Evolutionary conservation across 2,797 vertebrate species (phyloP), one percentile per base, ranked within the genome.

Genomic region (Coilia nasus): DNA sequence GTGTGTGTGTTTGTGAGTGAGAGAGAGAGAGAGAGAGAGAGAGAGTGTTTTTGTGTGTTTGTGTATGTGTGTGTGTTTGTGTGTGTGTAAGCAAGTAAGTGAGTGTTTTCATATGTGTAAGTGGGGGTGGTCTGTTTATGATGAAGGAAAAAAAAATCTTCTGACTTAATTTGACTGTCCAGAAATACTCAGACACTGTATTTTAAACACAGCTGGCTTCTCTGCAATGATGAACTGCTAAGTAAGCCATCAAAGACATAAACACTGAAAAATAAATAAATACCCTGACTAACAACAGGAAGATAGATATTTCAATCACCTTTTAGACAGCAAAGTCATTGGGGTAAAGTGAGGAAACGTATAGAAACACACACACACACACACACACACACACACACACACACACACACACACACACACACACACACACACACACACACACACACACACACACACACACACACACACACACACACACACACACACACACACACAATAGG

Each of bases 351-450:
- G 67, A 31, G 28, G 15, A 35, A 31, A 71, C 25, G 28, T 2
- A 60, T 19, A 60, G 0, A 62, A 21, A 62, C 60, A 62, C 60
- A 62, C n/a, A 62, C 60, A 62, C 21, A 60, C 60, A 60, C 21
- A 60, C 59, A 60, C 21, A 60, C 59, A 60, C 59, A 62, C 60
- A 62, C n/a, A 62, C 60, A 62, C n/a, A 60, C 21, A n/a, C n/a
- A n/a, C n/a, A n/a, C n/a, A n/a, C n/a, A n/a, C n/a, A n/a, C n/a
- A n/a, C n/a, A n/a, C n/a, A n/a, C n/a, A n/a, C n/a, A n/a, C n/a
- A n/a, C 47, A 50, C 47, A 50, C 47, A 50, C 47, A 50, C 47
- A 50, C 47, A 50, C 47, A 50, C 47, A 50, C 47, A 50, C 47
- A 50, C 47, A 50, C 47, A 50, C 47, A 50, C 47, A 50, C 47